phyloP scores from a whole-genome alignment of 2,888 invertebrate species.

The Eulithis testata region DNA sequence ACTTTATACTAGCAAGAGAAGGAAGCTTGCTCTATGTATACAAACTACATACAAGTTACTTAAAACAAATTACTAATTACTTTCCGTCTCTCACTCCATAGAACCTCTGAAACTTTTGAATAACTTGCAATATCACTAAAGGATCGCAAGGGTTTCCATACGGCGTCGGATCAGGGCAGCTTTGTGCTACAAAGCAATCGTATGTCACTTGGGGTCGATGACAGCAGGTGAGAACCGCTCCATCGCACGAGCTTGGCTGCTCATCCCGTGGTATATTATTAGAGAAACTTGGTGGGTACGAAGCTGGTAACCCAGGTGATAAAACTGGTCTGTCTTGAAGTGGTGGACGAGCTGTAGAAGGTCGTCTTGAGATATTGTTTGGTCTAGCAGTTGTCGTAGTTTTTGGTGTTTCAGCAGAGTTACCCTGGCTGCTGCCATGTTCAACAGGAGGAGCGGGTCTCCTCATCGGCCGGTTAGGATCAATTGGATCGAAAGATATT shows the following conservation, averaged over 20 bases:
- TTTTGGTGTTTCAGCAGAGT: conserved; percentile 29
- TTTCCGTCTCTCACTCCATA: conserved; percentile 55
- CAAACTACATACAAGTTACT: no score
- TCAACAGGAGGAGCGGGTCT: conserved; percentile 63
- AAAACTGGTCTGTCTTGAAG: background rate
- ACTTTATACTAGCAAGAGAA: no score
- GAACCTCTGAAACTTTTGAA: conserved; percentile 60
- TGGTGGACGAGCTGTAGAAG: conserved; percentile 9
- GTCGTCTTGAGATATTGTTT: conserved; percentile 21
- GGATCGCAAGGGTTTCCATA: conserved; percentile 65
- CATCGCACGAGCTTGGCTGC: conserved; percentile 61
- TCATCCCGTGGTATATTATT: conserved; percentile 24
- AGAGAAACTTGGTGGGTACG: conserved; percentile 29
- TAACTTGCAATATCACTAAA: conserved; percentile 55
- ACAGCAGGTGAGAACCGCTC: conserved; percentile 69
- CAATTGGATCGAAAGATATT: conserved; percentile 63
- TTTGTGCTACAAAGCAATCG: conserved; percentile 64
- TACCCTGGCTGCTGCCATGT: conserved; percentile 59
- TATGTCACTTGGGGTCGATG: conserved; percentile 57
- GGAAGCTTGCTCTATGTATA: background rate
- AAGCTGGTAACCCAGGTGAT: conserved; percentile 6
- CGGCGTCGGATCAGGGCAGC: conserved; percentile 75
- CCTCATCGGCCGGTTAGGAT: conserved; percentile 44
- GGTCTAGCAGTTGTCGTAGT: conserved; percentile 24
- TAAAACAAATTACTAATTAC: background rate